Evolutionary conservation across 2,888 invertebrate species (phyloP).

Genomic region (Atrina japonica): DNA sequence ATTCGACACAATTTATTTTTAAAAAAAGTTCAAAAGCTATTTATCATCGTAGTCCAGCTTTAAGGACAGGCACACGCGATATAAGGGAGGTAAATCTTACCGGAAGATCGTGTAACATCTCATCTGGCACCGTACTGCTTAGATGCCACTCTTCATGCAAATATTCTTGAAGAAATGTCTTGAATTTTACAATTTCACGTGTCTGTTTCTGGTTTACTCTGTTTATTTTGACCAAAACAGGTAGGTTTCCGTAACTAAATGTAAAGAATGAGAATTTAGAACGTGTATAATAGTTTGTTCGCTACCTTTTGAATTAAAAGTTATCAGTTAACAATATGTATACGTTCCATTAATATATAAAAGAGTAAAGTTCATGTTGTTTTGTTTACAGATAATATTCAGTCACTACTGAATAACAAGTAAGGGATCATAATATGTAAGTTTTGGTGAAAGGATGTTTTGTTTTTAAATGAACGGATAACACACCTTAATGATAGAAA

Average conservation of each 20-base stretch:
- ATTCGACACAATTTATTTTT: not conserved
- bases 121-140: conserved; percentile 71
- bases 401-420: too few species aligned
- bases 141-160: conserved; percentile 79
- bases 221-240: conserved; percentile 55
- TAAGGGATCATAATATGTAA: too few species aligned
- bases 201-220: conserved; percentile 43
- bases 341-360: too few species aligned
- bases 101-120: conserved; percentile 76
- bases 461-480: too few species aligned
- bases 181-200: conserved; percentile 64
- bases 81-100: conserved; percentile 59
- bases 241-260: conserved; percentile 52
- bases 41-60: not conserved
- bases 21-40: not conserved
- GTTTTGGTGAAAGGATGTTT: too few species aligned
- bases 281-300: not conserved
- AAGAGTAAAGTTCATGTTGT: too few species aligned
- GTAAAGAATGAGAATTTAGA: not conserved
- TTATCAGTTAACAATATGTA: too few species aligned
- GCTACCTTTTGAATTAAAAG: too few species aligned
- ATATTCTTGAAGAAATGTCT: conserved; percentile 77
- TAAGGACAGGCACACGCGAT: too few species aligned
- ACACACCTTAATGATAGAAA: too few species aligned
- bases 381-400: too few species aligned